A percentile compares a stretch with the other conserved stretches of the same genome.
Evolutionary conservation across 2,888 invertebrate species (phyloP).

Genomic region (Tanypteryx hageni): DNA sequence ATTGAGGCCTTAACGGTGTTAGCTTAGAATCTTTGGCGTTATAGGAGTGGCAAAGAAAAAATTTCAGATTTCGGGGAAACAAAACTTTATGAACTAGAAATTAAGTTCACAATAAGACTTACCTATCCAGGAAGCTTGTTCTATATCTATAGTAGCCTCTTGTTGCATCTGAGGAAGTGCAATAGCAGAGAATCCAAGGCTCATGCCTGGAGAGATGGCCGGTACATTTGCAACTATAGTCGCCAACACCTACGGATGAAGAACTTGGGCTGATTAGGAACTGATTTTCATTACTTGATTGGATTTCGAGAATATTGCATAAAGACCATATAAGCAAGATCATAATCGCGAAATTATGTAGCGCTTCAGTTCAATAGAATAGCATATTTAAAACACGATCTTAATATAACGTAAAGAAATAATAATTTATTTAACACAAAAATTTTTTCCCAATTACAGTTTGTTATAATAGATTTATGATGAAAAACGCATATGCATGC

Average conservation of each 20-base stretch:
- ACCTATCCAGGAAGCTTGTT: slow-evolving; percentile 80
- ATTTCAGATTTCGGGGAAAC: not conserved
- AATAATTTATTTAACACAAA: too few relatives aligned
- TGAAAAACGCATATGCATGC: too few relatives aligned
- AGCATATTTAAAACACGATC: too few relatives aligned
- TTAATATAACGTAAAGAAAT: too few relatives aligned
- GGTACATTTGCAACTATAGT: slow-evolving; percentile 77
- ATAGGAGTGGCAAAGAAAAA: too few relatives aligned
- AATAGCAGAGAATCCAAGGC: slow-evolving; percentile 79
- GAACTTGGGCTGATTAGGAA: not conserved
- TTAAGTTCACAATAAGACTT: slow-evolving; percentile 69
- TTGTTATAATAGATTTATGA: too few relatives aligned
- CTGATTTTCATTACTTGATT: not conserved
- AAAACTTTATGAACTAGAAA: not conserved
- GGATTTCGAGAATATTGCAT: not conserved
- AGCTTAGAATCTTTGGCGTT: too few relatives aligned
- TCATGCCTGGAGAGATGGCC: slow-evolving; percentile 78
- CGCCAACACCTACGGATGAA: slow-evolving; percentile 75
- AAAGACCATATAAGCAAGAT: too few relatives aligned
- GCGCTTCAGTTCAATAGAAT: too few relatives aligned
- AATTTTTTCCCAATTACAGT: too few relatives aligned
- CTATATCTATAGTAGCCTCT: slow-evolving; percentile 71
- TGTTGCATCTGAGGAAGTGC: slow-evolving; percentile 75
- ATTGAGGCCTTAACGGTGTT: too few relatives aligned
- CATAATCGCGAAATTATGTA: too few relatives aligned